Base-by-base conservation (phyloP, 2,888 invertebrate genomes). In the Orchesellides sinensis region DNA sequence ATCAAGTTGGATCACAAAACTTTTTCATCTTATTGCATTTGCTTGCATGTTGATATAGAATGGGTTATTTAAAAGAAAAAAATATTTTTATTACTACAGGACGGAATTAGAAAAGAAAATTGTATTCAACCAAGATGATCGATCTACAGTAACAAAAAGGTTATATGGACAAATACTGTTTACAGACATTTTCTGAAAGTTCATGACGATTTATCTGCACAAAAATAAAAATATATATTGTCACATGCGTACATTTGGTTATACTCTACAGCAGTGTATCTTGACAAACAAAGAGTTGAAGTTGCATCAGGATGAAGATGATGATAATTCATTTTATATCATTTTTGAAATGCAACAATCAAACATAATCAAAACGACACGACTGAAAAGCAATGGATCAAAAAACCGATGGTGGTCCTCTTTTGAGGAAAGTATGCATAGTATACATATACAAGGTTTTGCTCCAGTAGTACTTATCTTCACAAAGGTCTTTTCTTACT, bases 401-500 rank as follows among this genome's bases (percentile, higher is more conserved):
- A 52, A 52, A 61, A 78, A 59, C 74, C 61, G 59, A 29, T 81
- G 81, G 81, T 81, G 81, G 81, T 81, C 81, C 73, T 73, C 80
- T 61, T 68, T 21, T 56, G 56, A 73, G 8, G 32, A 61, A 70
- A 27, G 66, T 69, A 19, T 32, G 10, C 35, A 12, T 35, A 52
- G 21, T 52, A 75, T 65, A 10, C 68, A 27, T 52, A 19, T n/a
- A 3, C 54, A 40, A 70, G 54, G 69, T 79, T 61, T 65, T 80
- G 27, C 54, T 80, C 80, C 72, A 73, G 73, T 32, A 63, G 66
- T 66, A 49, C 65, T 66, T 47, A 10, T 80, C 54, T 4, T 29
- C 40, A 59, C 17, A 61, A 63, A 75, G 54, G 29, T 27, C 25
- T 56, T 68, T 61, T 27, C 40, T 40, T 29, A 21, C 19, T 74